Percentiles rank a stretch among this genome's conserved stretches.
These are phyloP conservation scores for Salpingus planirostris DNA, from an alignment of 2,888 invertebrate genomes.

Conservation along the genomic window DNA sequence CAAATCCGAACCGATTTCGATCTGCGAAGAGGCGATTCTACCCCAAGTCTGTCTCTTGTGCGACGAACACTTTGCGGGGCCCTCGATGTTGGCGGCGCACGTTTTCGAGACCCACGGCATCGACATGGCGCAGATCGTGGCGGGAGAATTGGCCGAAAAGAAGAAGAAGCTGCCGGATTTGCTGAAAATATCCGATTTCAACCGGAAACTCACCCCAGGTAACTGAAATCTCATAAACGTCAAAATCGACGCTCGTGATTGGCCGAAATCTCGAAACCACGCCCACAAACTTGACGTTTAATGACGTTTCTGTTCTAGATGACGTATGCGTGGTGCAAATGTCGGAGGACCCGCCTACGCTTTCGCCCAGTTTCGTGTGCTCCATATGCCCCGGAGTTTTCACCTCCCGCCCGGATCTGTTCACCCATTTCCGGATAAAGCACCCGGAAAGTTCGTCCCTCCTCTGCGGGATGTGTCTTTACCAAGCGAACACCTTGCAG, in stretches of 20 bases:
- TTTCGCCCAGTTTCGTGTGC: conserved; percentile 24
- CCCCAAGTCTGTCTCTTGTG: conserved; percentile 47
- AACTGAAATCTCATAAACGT: too few relatives aligned
- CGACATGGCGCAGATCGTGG: conserved; percentile 38
- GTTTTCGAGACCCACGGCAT: conserved; percentile 46
- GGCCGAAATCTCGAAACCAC: too few relatives aligned
- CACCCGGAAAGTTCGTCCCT: conserved; percentile 46
- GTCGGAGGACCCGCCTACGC: conserved; percentile 17
- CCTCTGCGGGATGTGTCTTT: conserved; percentile 49
- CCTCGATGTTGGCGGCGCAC: conserved; percentile 44
- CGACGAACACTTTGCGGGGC: conserved; percentile 41
- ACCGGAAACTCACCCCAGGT: conserved; percentile 23
- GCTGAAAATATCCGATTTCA: conserved; percentile 38
- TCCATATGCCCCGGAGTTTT: conserved; percentile 39
- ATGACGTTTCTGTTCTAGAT: conserved; percentile 19
- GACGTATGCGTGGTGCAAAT: too few relatives aligned
- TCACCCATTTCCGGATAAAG: conserved; percentile 47
- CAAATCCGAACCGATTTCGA: not conserved
- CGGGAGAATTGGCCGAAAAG: conserved; percentile 20
- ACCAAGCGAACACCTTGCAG: conserved; percentile 43
- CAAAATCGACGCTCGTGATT: too few relatives aligned
- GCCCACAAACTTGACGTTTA: too few relatives aligned
- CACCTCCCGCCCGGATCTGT: conserved; percentile 43
- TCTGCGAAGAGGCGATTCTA: conserved; percentile 2
- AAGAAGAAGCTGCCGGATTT: conserved; percentile 38